Percentiles rank a stretch among this genome's conserved stretches.
phyloP scores from a whole-genome alignment of 2,113 vertebrate genomes.

The Carettochelys insculpta region DNA sequence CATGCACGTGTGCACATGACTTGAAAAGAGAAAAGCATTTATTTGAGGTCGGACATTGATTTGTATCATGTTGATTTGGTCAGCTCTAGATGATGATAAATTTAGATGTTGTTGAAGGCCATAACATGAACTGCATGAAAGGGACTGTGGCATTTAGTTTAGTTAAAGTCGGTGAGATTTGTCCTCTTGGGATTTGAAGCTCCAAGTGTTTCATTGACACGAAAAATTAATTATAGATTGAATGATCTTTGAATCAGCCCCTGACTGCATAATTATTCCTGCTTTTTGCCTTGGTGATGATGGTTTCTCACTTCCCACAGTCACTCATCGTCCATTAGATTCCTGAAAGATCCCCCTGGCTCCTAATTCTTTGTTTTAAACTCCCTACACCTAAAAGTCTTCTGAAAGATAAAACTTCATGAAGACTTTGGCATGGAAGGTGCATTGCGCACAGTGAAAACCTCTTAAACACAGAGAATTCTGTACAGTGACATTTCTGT shows the following conservation, averaged over 20 bases:
- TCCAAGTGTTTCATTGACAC: background rate
- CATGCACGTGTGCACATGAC: too few relatives aligned
- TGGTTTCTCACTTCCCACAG: background rate
- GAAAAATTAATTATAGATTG: background rate
- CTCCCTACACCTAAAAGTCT: background rate
- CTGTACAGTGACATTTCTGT: rapidly evolving
- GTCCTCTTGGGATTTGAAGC: background rate
- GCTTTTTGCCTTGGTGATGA: background rate
- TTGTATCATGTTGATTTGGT: background rate
- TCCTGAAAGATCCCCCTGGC: background rate
- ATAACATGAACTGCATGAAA: background rate
- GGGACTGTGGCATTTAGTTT: background rate
- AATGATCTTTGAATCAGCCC: background rate
- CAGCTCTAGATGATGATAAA: background rate
- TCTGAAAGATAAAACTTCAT: background rate
- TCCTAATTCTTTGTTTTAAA: background rate
- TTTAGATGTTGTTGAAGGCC: background rate
- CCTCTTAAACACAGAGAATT: background rate
- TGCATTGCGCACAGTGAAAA: background rate
- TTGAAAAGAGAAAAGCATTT: constrained; percentile 19
- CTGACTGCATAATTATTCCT: background rate
- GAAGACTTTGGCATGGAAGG: background rate
- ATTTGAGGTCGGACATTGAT: constrained; percentile 10
- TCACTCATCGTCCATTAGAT: background rate
- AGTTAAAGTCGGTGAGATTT: background rate